A percentile compares a stretch with the other conserved stretches of the same genome.
These are phyloP conservation scores for Pardalotus punctatus DNA, from an alignment of 2,113 vertebrate species.

Conservation along the genomic window DNA sequence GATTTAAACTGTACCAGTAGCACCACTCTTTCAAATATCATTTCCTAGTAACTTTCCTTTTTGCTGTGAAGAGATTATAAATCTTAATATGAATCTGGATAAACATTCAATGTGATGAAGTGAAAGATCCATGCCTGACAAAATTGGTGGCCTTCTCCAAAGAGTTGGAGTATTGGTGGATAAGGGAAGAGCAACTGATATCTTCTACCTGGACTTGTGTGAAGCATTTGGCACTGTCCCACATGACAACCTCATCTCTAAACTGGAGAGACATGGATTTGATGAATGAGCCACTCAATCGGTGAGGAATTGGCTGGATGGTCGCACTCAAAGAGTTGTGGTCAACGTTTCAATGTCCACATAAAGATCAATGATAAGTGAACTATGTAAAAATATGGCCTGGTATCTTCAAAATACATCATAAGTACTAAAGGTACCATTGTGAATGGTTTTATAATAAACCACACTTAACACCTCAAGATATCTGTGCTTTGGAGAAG, in stretches of 20 bases:
- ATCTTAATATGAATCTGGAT: neutral
- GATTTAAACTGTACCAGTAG: neutral
- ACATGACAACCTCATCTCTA: neutral
- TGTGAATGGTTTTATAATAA: neutral
- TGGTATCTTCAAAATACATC: neutral
- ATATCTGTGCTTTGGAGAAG: neutral
- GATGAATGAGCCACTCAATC: neutral
- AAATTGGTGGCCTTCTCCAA: neutral
- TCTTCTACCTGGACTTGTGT: neutral
- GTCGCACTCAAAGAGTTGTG: neutral
- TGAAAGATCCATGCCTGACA: neutral
- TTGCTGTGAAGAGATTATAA: neutral
- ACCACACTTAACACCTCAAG: neutral
- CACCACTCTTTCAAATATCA: neutral
- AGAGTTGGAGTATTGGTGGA: neutral
- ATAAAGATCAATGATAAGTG: neutral
- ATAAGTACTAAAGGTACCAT: neutral
- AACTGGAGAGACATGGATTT: neutral
- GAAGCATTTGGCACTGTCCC: neutral
- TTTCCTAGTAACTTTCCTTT: neutral
- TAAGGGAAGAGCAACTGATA: neutral
- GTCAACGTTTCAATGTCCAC: accelerated
- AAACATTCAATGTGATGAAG: neutral
- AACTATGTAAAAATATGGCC: neutral
- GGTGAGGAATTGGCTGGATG: neutral